phyloP scores from a whole-genome alignment of 2,113 vertebrate genomes.

The Phaethornis superciliosus region DNA sequence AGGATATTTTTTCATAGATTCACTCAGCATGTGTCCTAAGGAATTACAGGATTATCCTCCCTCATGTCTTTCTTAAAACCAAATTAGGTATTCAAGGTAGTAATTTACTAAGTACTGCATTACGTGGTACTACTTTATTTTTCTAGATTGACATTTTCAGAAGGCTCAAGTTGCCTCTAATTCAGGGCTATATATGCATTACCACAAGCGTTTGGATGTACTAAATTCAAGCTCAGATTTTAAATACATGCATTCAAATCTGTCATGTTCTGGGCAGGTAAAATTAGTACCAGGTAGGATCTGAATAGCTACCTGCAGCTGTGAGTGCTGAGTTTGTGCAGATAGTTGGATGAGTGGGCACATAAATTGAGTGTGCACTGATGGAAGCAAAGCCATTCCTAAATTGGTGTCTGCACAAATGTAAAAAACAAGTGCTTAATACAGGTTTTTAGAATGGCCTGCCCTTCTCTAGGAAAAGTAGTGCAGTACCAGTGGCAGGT shows the following conservation, averaged over 20 bases:
- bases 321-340: not conserved
- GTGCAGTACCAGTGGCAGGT: not conserved
- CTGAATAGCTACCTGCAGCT: not conserved
- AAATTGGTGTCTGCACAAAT: not conserved
- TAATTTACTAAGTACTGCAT: constrained; percentile 36
- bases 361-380: not conserved
- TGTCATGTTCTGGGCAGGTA: not conserved
- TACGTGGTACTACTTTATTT: not conserved
- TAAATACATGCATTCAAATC: not conserved
- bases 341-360: not conserved
- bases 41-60: constrained; percentile 54
- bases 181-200: not conserved
- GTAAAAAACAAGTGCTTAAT: not conserved
- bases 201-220: not conserved
- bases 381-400: not conserved
- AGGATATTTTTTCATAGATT: constrained; percentile 1
- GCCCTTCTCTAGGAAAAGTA: not conserved
- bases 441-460: not conserved
- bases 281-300: not conserved
- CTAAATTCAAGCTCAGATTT: not conserved
- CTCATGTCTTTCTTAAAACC: constrained; percentile 31
- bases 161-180: not conserved
- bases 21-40: constrained; percentile 12
- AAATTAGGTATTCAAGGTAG: constrained; percentile 29
- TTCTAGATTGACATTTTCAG: constrained; percentile 12